Conservation (phyloP, 1,140 invertebrate species). For the Caenorhabditis briggsae region DNA sequence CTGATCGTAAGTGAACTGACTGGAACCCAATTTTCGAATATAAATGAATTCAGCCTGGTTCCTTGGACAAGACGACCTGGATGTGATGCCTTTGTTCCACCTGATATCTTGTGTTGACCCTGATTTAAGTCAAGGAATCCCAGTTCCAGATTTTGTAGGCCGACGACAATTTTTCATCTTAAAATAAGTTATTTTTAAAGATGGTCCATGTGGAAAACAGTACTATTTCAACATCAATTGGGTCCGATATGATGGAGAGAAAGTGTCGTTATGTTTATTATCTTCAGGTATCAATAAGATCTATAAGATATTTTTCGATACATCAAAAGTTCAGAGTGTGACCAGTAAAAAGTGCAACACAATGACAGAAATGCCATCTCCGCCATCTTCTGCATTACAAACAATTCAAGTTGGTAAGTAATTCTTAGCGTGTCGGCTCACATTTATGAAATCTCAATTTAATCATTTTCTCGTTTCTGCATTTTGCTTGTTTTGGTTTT, state of each 20-base stretch:
- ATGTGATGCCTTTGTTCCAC: slow-evolving; percentile 72
- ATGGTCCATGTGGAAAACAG: slow-evolving; percentile 58
- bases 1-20: slow-evolving; percentile 26
- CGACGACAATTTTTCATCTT: background rate
- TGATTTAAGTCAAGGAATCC: slow-evolving; percentile 69
- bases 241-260: slow-evolving; percentile 74
- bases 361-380: slow-evolving; percentile 47
- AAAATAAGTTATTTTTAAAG: background rate
- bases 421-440: too few species aligned
- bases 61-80: slow-evolving; percentile 68
- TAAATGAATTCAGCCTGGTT: slow-evolving; percentile 68
- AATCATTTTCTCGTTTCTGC: too few species aligned
- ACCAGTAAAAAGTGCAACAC: slow-evolving; percentile 53
- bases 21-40: background rate
- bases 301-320: background rate
- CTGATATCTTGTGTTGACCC: slow-evolving; percentile 68
- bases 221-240: slow-evolving; percentile 67
- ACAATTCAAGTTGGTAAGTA: slow-evolving; percentile 63
- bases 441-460: too few species aligned
- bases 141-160: slow-evolving; percentile 73
- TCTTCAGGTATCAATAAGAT: slow-evolving; percentile 57
- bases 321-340: slow-evolving; percentile 7
- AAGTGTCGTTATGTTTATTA: slow-evolving; percentile 72
- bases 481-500: too few species aligned
- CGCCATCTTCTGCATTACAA: slow-evolving; percentile 41